Conservation (phyloP, 2,113 vertebrate species). For the Egretta garzetta region DNA sequence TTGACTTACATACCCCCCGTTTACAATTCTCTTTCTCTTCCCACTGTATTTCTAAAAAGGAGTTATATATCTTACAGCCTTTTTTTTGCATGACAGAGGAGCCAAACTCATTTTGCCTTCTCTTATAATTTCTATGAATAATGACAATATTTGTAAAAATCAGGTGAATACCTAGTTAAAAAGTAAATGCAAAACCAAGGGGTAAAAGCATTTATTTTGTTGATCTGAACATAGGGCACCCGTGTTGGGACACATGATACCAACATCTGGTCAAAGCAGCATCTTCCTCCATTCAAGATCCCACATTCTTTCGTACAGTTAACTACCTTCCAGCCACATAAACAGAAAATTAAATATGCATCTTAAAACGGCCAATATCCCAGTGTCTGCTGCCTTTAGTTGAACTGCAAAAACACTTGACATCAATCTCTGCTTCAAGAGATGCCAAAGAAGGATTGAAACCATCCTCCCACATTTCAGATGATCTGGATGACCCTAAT, state of each 20-base stretch:
- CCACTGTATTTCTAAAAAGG: neutral
- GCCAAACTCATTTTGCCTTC: neutral
- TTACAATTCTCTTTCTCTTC: neutral
- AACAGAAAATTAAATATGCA: neutral
- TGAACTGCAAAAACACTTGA: neutral
- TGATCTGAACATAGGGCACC: neutral
- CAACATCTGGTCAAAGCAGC: neutral
- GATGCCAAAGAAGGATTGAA: neutral
- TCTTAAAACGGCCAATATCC: neutral
- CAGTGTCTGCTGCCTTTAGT: neutral
- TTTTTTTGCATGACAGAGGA: neutral
- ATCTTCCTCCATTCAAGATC: neutral
- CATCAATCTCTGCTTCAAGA: neutral
- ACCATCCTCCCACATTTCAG: neutral
- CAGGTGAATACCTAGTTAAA: neutral
- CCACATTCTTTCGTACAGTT: neutral
- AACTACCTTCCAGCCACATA: neutral
- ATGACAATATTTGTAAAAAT: neutral
- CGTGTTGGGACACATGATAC: neutral
- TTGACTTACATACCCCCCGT: neutral
- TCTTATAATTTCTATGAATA: neutral
- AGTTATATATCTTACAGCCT: neutral
- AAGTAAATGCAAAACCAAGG: neutral
- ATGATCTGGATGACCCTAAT: neutral
- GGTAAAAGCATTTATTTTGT: neutral